Evolutionary conservation across 2,797 vertebrate genomes (phyloP).

Genomic region (Takifugu rubripes): DNA sequence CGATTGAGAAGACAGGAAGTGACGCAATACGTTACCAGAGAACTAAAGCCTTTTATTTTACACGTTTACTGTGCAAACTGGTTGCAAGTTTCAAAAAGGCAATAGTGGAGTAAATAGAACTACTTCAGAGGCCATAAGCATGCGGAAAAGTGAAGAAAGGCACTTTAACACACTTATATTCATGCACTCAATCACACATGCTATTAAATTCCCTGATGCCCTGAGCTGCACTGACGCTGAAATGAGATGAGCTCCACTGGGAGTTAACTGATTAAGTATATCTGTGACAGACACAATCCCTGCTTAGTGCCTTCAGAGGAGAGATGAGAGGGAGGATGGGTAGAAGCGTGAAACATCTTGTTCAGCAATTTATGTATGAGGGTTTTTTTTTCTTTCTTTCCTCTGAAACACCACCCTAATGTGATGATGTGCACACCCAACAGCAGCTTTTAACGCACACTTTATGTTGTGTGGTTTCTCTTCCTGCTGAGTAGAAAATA

Average conservation of each 20-base stretch:
- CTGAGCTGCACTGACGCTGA: slow-evolving; percentile 55
- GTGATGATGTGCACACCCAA: slow-evolving; percentile 19
- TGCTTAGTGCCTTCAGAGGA: slow-evolving; percentile 53
- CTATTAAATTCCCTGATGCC: slow-evolving; percentile 66
- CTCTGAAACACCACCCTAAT: slow-evolving; percentile 23
- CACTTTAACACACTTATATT: slow-evolving; percentile 4
- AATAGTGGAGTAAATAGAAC: no score
- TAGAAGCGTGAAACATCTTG: slow-evolving; percentile 44
- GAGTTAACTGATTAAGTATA: slow-evolving; percentile 71
- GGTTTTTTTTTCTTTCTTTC: slow-evolving; percentile 5
- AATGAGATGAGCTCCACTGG: slow-evolving; percentile 59
- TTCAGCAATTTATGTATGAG: slow-evolving; percentile 51
- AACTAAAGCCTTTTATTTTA: no score
- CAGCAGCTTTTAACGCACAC: not conserved
- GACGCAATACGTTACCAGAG: no score
- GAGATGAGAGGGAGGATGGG: slow-evolving; percentile 28
- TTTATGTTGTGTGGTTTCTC: no score
- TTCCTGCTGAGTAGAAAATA: no score
- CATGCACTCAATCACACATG: slow-evolving; percentile 48
- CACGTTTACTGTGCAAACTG: no score
- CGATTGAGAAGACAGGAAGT: no score
- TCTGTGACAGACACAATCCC: slow-evolving; percentile 68
- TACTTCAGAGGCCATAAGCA: no score
- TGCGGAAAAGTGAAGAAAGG: no score
- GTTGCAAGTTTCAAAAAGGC: no score